Evolutionary conservation across 2,888 invertebrate genomes (phyloP), one percentile per base, ranked within the genome.

Genomic region (Cerastoderma edule): DNA sequence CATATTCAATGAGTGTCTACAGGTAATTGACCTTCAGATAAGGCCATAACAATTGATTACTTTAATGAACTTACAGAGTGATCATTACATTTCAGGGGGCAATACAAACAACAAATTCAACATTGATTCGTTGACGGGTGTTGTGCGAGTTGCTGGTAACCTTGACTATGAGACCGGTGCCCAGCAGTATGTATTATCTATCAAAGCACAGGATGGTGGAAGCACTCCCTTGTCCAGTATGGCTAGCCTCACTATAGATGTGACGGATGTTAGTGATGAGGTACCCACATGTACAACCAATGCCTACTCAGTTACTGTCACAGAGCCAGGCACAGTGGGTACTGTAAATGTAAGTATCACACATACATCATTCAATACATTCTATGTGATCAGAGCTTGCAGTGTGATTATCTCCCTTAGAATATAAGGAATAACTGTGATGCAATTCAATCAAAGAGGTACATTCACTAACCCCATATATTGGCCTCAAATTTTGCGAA

Each of bases 261-360:
- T 91, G 8, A 86, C 78, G 0, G 89, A 90, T 69, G 83, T 85
- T 39, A 91, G 89, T 72, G 90, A 91, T 77, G 88, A 90, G 75
- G 44, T 60, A 1, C 91, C 91, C 2, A 72, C 72, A 6, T 91
- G 89, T 66, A 72, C 80, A 1, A 67, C 81, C 22, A 72, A 78
- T 19, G 63, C 75, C 16, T 72, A 78, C 13, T 44, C 67, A 6
- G 72, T 48, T 5, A 72, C 78, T 5, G 57, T 91, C 2, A 60
- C 83, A 0, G 90, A 89, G 64, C 71, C 81, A 13, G 72, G 72
- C 1, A 35, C 85, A 6, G 63, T 75, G 3, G 67, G 60, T 16
- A 75, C 27, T 57, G 69, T 19, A 80, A 89, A 60, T 60, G 73
- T 67, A n/a, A n/a, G 6, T 53, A 48, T n/a, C 27, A 57, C 33